Percentiles rank a stretch among this genome's conserved stretches.
phyloP scores from a whole-genome alignment of 2,888 invertebrate species.

The Ochropacha duplaris region DNA sequence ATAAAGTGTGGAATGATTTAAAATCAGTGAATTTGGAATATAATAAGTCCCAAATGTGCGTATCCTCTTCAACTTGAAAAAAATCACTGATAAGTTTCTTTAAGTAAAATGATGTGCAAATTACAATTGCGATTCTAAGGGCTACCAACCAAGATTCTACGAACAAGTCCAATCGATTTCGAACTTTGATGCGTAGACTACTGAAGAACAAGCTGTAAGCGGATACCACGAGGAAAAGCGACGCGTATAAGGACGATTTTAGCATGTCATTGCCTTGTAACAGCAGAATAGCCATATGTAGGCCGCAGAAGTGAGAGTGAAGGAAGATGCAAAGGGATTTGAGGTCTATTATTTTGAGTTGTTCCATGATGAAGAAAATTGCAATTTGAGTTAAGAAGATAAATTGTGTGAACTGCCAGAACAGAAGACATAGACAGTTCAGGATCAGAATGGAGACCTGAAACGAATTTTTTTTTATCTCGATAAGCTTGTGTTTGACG shows the following conservation, averaged over 20 bases:
- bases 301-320: conserved; percentile 70
- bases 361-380: conserved; percentile 88
- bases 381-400: conserved; percentile 89
- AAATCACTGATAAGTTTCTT: conserved; percentile 66
- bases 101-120: conserved; percentile 55
- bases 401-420: conserved; percentile 93
- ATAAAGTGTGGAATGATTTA: conserved; percentile 88
- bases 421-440: conserved; percentile 78
- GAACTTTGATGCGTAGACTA: conserved; percentile 54
- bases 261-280: conserved; percentile 76
- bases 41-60: conserved; percentile 88
- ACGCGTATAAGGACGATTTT: conserved; percentile 74
- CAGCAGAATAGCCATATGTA: conserved; percentile 65
- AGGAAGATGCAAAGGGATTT: conserved; percentile 61
- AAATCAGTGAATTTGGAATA: conserved; percentile 86
- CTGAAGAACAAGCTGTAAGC: conserved; percentile 63
- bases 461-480: no score
- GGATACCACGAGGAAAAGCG: conserved; percentile 67
- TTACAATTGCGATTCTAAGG: conserved; percentile 44
- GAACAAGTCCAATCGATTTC: conserved; percentile 50
- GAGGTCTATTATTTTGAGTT: conserved; percentile 76
- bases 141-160: conserved; percentile 55
- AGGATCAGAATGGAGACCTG: conserved; percentile 67
- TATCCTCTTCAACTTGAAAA: conserved; percentile 76
- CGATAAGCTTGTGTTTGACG: no score